phyloP scores from a whole-genome alignment of 2,888 invertebrate genomes.

The Cistogaster globosa region DNA sequence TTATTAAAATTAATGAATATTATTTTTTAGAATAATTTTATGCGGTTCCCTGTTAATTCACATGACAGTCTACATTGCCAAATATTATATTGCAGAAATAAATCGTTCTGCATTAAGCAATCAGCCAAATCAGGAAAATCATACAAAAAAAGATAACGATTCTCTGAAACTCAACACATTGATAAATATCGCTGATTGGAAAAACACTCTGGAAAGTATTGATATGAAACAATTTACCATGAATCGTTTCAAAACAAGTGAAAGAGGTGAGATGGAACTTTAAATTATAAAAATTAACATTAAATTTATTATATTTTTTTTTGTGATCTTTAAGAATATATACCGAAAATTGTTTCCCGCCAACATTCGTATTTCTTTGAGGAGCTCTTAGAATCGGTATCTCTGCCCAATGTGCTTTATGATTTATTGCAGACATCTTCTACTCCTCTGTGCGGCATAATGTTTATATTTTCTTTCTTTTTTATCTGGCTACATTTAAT shows the following conservation, averaged over 20 bases:
- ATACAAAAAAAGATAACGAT: conserved; percentile 1
- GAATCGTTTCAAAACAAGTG: conserved; percentile 30
- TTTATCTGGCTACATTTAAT: conserved; percentile 86
- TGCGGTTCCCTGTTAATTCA: conserved; percentile 66
- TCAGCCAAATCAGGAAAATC: conserved; percentile 5
- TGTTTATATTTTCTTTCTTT: conserved; percentile 86
- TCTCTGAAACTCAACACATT: conserved; percentile 31
- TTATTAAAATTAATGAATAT: background rate
- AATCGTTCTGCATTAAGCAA: conserved; percentile 41
- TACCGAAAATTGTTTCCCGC: conserved; percentile 65
- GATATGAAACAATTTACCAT: conserved; percentile 58
- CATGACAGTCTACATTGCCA: conserved; percentile 63
- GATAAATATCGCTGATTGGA: conserved; percentile 60
- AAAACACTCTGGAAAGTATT: conserved; percentile 55
- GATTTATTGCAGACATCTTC: conserved; percentile 70
- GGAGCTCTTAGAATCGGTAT: conserved; percentile 71
- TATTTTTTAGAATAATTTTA: conserved; percentile 61
- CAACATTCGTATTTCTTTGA: conserved; percentile 68
- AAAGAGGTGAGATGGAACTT: conserved; percentile 23
- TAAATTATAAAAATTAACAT: background rate
- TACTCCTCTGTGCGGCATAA: conserved; percentile 69
- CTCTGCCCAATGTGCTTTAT: conserved; percentile 73
- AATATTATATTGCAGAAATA: conserved; percentile 51
- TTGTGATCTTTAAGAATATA: conserved; percentile 25
- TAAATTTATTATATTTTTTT: background rate